These are phyloP conservation scores for Sorex maritimensis DNA, from an alignment of 2,797 vertebrate genomes.

Conservation along the genomic window DNA sequence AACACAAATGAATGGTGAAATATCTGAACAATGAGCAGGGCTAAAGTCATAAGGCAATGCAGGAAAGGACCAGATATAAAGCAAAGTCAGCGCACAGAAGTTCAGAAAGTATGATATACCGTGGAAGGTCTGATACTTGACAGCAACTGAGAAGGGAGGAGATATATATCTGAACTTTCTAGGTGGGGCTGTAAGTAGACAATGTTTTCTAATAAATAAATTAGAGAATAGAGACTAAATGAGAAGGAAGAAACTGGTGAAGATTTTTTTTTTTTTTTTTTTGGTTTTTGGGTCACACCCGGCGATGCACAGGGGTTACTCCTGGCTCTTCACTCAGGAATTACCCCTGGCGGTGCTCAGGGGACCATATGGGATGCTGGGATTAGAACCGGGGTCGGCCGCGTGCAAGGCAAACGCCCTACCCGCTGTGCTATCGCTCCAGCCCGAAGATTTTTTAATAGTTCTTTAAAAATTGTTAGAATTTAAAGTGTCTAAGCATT, in stretches of 20 bases:
- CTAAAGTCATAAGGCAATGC: not conserved
- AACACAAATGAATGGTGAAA: not conserved
- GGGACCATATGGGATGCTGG: too few species aligned
- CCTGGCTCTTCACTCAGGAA: too few species aligned
- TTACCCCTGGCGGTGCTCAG: too few species aligned
- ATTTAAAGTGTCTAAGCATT: not conserved
- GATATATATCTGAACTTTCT: not conserved
- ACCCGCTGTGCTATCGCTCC: too few species aligned
- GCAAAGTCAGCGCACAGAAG: rapidly evolving
- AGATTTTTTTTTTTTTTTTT: too few species aligned
- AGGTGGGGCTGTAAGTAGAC: not conserved
- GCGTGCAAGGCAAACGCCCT: too few species aligned
- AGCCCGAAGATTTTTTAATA: not conserved
- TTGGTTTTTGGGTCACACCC: too few species aligned
- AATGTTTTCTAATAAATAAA: slow-evolving; percentile 1
- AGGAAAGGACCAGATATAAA: not conserved
- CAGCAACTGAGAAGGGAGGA: not conserved
- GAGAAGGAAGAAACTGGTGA: not conserved
- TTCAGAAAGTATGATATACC: not conserved
- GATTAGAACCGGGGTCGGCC: too few species aligned
- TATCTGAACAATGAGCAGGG: not conserved
- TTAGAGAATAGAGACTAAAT: not conserved
- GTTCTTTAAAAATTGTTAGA: slow-evolving; percentile 9
- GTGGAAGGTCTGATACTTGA: not conserved
- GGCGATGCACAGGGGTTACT: too few species aligned